Percentiles rank a stretch among this genome's conserved stretches.
These are phyloP conservation scores for Taphrorychus bicolor DNA, from an alignment of 2,888 invertebrate genomes.

Conservation along the genomic window DNA sequence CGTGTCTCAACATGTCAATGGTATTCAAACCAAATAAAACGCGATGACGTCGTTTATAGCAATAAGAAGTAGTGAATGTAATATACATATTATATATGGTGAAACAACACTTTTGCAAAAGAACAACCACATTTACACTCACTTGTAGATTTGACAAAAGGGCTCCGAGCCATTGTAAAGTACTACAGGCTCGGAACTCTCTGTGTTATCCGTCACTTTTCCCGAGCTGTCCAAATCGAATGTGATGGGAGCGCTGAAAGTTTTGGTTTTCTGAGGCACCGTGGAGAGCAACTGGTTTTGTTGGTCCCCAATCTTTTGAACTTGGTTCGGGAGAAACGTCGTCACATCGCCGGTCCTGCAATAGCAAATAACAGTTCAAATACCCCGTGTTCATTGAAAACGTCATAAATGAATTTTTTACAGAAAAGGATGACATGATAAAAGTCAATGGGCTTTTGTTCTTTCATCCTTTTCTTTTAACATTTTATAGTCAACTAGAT, in stretches of 20 bases:
- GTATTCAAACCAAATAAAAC: too few relatives aligned
- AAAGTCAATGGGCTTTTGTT: too few relatives aligned
- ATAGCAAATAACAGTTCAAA: too few relatives aligned
- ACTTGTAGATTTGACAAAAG: slow-evolving; percentile 78
- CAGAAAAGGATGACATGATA: too few relatives aligned
- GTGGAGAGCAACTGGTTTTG: slow-evolving; percentile 33
- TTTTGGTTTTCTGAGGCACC: slow-evolving; percentile 43
- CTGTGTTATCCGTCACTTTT: slow-evolving; percentile 44
- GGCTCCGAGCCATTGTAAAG: slow-evolving; percentile 61
- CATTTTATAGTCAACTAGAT: too few relatives aligned
- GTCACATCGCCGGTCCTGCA: slow-evolving; percentile 45
- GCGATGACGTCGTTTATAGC: background rate
- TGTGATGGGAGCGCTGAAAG: slow-evolving; percentile 47
- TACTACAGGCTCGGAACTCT: slow-evolving; percentile 11
- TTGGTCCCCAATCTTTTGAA: slow-evolving; percentile 36
- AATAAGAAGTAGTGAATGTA: background rate
- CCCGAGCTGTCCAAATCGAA: slow-evolving; percentile 48
- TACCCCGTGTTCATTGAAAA: slow-evolving; percentile 10
- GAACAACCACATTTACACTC: background rate
- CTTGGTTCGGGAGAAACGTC: slow-evolving; percentile 47
- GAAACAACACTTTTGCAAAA: background rate
- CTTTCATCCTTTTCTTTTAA: too few relatives aligned
- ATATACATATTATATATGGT: too few relatives aligned
- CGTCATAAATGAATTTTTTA: background rate
- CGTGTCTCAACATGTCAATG: too few relatives aligned